A percentile compares a stretch with the other conserved stretches of the same genome.
These are phyloP conservation scores for Zaprionus capensis DNA, from an alignment of 1,140 invertebrate species.

Conservation along the genomic window DNA sequence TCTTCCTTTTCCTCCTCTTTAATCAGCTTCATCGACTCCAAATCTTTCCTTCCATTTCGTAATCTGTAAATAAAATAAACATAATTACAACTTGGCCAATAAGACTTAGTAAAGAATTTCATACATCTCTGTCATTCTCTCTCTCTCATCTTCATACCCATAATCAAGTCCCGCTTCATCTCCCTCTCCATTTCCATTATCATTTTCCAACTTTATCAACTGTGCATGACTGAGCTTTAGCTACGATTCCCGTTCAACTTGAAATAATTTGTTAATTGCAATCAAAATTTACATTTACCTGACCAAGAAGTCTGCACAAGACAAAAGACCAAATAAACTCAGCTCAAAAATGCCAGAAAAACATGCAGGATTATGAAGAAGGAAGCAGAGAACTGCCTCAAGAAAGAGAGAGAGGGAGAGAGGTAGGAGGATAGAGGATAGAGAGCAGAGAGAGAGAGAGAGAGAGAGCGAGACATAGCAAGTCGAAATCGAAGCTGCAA, in stretches of 20 bases:
- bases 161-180: neutral
- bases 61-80: neutral
- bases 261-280: constrained; percentile 53
- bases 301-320: neutral
- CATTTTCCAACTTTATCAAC: neutral
- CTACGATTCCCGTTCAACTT: constrained; percentile 23
- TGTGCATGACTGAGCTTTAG: constrained; percentile 1
- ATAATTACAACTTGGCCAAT: neutral
- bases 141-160: neutral
- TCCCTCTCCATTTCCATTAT: neutral
- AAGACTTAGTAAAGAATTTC: neutral
- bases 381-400: neutral
- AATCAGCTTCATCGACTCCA: neutral
- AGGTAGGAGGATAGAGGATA: too few relatives aligned
- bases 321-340: constrained; percentile 8
- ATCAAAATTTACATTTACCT: constrained; percentile 28
- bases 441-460: neutral
- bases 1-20: too few relatives aligned
- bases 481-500: constrained; percentile 9
- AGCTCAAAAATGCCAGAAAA: constrained; percentile 17
- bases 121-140: too few relatives aligned
- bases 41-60: neutral
- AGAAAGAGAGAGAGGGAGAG: too few relatives aligned
- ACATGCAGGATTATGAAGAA: neutral
- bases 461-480: neutral